These are phyloP conservation scores for Psix sp. DNA, from an alignment of 1,140 invertebrate species.

Conservation along the genomic window DNA sequence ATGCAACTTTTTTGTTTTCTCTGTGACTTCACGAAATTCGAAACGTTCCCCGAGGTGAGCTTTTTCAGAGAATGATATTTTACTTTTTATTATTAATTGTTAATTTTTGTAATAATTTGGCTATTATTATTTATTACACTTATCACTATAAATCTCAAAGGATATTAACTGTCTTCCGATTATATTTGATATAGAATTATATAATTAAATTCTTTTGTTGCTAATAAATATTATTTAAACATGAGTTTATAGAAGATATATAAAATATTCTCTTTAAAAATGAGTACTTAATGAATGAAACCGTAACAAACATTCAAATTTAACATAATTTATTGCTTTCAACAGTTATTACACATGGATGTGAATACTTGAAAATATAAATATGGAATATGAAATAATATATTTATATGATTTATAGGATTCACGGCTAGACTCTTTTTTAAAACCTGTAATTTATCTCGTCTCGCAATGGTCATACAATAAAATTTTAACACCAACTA, in stretches of 20 bases:
- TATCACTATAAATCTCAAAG: too few relatives aligned
- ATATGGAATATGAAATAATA: neutral
- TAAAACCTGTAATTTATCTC: slow-evolving; percentile 36
- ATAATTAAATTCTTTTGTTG: too few relatives aligned
- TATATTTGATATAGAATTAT: too few relatives aligned
- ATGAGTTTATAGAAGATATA: too few relatives aligned
- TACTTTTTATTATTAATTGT: too few relatives aligned
- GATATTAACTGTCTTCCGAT: too few relatives aligned
- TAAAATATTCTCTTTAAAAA: too few relatives aligned
- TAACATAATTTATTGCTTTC: too few relatives aligned
- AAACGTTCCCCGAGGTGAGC: slow-evolving; percentile 96
- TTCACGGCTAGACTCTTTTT: slow-evolving; percentile 7
- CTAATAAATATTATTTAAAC: too few relatives aligned
- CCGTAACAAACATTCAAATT: too few relatives aligned
- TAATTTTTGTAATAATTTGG: neutral
- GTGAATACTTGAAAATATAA: slow-evolving; percentile 1
- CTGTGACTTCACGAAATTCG: slow-evolving; percentile 96
- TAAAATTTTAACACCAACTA: slow-evolving; percentile 14
- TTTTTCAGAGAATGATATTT: neutral
- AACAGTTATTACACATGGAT: neutral
- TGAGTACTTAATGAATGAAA: too few relatives aligned
- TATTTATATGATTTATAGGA: neutral
- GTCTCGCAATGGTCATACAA: slow-evolving; percentile 9
- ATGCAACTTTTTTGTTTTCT: slow-evolving; percentile 99
- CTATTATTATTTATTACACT: too few relatives aligned